phyloP scores from a whole-genome alignment of 2,113 vertebrate species.

The Chaetops frenatus region DNA sequence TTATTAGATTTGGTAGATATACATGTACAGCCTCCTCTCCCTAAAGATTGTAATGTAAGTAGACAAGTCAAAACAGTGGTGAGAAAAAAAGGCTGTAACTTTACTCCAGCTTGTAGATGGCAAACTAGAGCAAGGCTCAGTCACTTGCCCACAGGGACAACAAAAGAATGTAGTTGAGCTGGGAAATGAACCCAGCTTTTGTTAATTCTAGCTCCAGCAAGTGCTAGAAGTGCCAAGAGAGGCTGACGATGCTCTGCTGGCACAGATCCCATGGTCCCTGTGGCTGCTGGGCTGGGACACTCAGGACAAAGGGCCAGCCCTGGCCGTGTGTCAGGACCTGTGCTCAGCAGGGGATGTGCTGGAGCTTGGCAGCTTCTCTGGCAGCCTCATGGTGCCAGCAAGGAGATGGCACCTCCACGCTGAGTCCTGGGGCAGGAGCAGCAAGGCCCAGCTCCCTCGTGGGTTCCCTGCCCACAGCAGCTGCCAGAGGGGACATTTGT shows the following conservation, averaged over 20 bases:
- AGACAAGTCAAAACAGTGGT: constrained; percentile 35
- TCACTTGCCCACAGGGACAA: background rate
- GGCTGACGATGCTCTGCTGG: background rate
- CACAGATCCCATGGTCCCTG: accelerated
- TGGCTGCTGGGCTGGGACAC: background rate
- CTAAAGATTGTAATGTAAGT: constrained; percentile 24
- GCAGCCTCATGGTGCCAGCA: accelerated
- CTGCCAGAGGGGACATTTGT: accelerated
- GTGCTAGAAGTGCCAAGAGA: background rate
- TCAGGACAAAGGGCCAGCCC: background rate
- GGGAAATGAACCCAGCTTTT: background rate
- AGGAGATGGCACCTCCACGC: background rate
- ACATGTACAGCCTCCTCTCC: background rate
- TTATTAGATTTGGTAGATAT: constrained; percentile 33
- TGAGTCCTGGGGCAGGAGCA: background rate
- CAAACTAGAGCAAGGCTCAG: background rate
- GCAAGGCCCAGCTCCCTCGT: accelerated
- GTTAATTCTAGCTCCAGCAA: background rate
- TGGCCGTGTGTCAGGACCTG: accelerated
- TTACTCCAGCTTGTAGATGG: background rate
- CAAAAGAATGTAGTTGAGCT: background rate
- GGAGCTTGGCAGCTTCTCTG: background rate
- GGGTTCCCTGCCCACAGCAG: background rate
- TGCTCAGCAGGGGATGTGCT: accelerated
- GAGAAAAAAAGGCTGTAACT: constrained; percentile 20